Evolutionary conservation across 2,888 invertebrate species (phyloP).

Genomic region (Achlya flavicornis): DNA sequence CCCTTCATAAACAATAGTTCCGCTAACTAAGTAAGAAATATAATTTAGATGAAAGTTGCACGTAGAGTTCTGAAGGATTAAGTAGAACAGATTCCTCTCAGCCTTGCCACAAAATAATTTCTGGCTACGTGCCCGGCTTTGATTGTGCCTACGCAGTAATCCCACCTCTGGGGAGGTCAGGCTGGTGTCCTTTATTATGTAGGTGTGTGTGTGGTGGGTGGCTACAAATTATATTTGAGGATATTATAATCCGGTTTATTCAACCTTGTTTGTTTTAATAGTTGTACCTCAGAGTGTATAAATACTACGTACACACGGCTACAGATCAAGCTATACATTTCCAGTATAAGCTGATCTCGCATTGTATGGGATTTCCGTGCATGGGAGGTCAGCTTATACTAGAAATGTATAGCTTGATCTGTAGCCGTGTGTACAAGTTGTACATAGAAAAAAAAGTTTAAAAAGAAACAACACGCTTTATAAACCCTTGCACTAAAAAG

Average conservation of each 20-base stretch:
- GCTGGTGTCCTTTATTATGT: slow-evolving; percentile 1
- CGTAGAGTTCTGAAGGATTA: neutral
- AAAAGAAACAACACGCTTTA: no score
- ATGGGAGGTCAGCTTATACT: no score
- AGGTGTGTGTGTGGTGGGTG: slow-evolving; percentile 6
- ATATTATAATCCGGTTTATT: slow-evolving; percentile 2
- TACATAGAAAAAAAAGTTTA: no score
- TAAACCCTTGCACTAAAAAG: no score
- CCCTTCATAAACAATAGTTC: no score
- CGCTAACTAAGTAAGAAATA: neutral
- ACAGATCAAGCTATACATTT: no score
- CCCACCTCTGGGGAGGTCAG: slow-evolving; percentile 10
- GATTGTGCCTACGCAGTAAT: slow-evolving; percentile 14
- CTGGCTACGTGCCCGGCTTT: slow-evolving; percentile 15
- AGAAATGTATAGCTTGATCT: no score
- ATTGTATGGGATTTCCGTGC: no score
- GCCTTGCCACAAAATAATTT: slow-evolving; percentile 11
- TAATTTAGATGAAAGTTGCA: neutral
- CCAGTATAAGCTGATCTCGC: no score
- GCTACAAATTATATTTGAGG: slow-evolving; percentile 9
- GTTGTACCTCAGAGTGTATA: neutral
- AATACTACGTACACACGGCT: no score
- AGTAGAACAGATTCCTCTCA: slow-evolving; percentile 5
- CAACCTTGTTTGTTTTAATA: neutral
- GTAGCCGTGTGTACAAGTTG: no score